phyloP scores from a whole-genome alignment of 2,888 invertebrate species.

The Oligia fasciuncula region DNA sequence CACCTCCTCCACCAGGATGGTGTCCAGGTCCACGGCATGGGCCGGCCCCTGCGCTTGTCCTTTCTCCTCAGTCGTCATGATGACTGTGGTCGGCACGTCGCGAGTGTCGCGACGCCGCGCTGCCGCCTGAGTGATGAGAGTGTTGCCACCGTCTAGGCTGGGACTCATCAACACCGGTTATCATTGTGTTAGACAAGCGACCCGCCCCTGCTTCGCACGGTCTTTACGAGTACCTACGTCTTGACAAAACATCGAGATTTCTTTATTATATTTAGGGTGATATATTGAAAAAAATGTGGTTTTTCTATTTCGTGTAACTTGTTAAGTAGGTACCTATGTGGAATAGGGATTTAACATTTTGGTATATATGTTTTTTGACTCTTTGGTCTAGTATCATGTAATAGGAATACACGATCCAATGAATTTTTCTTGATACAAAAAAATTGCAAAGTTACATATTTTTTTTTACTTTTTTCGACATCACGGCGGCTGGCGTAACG shows the following conservation, averaged over 20 bases:
- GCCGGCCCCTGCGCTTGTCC: constrained; percentile 42
- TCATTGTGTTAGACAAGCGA: not conserved
- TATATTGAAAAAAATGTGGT: too few relatives aligned
- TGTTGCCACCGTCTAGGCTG: not conserved
- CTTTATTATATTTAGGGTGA: not conserved
- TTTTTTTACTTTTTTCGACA: too few relatives aligned
- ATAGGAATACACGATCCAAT: too few relatives aligned
- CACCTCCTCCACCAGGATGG: constrained; percentile 81
- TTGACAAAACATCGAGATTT: not conserved
- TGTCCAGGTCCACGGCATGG: constrained; percentile 78
- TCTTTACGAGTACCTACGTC: not conserved
- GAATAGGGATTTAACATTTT: too few relatives aligned
- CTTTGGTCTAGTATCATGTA: too few relatives aligned
- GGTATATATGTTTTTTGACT: too few relatives aligned
- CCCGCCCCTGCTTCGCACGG: not conserved
- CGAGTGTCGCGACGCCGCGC: constrained; percentile 13
- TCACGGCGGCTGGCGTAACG: too few relatives aligned
- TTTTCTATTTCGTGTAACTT: too few relatives aligned
- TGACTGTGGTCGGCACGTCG: not conserved
- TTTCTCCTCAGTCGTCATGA: constrained; percentile 74
- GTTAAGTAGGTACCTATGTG: too few relatives aligned
- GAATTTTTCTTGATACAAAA: too few relatives aligned
- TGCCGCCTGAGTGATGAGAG: constrained; percentile 31
- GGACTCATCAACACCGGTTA: constrained; percentile 26
- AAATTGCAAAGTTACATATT: too few relatives aligned